These are phyloP conservation scores for Cacoxenus indagator DNA, from an alignment of 2,888 invertebrate species.

Conservation along the genomic window DNA sequence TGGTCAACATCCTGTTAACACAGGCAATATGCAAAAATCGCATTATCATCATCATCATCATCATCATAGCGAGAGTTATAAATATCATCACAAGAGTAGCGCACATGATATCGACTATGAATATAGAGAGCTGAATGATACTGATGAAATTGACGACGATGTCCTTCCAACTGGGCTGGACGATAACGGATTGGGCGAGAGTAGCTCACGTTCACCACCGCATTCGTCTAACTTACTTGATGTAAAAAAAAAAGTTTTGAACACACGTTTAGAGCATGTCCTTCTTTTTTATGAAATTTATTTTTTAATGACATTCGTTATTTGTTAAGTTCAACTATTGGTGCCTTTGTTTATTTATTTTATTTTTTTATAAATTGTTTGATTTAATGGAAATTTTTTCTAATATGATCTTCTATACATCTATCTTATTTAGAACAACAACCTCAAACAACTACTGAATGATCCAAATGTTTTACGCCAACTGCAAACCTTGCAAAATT, in stretches of 20 bases:
- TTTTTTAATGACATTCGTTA: conserved; percentile 17
- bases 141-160: conserved; percentile 48
- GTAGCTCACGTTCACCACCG: conserved; percentile 58
- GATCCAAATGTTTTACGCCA: conserved; percentile 93
- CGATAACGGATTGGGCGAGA: conserved; percentile 58
- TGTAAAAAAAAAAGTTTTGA: conserved; percentile 52
- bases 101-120: conserved; percentile 59
- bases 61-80: conserved; percentile 28
- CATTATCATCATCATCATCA: conserved; percentile 47
- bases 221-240: conserved; percentile 61
- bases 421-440: conserved; percentile 62
- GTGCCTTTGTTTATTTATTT: conserved; percentile 7
- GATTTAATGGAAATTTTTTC: conserved; percentile 1
- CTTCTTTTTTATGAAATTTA: neutral
- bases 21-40: conserved; percentile 41
- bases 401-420: neutral
- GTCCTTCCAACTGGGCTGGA: conserved; percentile 47
- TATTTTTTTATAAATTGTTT: conserved; percentile 3
- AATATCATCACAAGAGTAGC: conserved; percentile 51
- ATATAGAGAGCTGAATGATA: conserved; percentile 55
- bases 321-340: conserved; percentile 12
- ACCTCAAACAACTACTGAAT: conserved; percentile 73
- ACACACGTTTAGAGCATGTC: neutral
- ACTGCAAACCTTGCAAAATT: conserved; percentile 82
- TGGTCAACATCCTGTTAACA: too few species aligned